Evolutionary conservation across 2,113 vertebrate species (phyloP).

Genomic region (Tylochromis polylepis): DNA sequence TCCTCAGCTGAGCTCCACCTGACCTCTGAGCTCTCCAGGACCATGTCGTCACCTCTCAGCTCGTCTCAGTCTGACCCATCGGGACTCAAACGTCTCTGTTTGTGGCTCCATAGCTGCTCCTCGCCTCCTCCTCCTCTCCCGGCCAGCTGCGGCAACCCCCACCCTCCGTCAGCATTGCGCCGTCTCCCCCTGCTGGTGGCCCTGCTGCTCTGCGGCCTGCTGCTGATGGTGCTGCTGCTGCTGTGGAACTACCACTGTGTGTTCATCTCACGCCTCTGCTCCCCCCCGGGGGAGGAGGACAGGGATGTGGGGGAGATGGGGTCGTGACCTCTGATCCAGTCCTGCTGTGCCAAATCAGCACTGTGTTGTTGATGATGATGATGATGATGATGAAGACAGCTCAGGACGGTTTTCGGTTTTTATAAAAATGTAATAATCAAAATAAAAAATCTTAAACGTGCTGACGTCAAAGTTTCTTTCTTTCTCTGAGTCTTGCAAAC

Average conservation of each 20-base stretch:
- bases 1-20: background rate
- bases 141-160: background rate
- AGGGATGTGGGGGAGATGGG: background rate
- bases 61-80: background rate
- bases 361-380: background rate
- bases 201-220: slow-evolving; percentile 34
- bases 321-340: background rate
- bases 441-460: background rate
- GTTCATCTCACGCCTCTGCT: slow-evolving; percentile 45
- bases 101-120: background rate
- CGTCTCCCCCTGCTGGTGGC: slow-evolving; percentile 38
- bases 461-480: background rate
- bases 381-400: background rate
- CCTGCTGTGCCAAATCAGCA: background rate
- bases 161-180: background rate
- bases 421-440: background rate
- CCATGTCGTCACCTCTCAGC: background rate
- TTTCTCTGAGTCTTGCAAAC: background rate
- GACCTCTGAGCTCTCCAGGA: background rate
- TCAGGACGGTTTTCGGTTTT: background rate
- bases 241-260: slow-evolving; percentile 66
- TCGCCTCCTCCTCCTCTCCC: background rate
- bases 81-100: slow-evolving; percentile 23
- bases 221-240: slow-evolving; percentile 52
- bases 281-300: background rate